Evolutionary conservation across 1,140 invertebrate species (phyloP), one percentile per base, ranked within the genome.

Genomic region (Drosophila repletoides): DNA sequence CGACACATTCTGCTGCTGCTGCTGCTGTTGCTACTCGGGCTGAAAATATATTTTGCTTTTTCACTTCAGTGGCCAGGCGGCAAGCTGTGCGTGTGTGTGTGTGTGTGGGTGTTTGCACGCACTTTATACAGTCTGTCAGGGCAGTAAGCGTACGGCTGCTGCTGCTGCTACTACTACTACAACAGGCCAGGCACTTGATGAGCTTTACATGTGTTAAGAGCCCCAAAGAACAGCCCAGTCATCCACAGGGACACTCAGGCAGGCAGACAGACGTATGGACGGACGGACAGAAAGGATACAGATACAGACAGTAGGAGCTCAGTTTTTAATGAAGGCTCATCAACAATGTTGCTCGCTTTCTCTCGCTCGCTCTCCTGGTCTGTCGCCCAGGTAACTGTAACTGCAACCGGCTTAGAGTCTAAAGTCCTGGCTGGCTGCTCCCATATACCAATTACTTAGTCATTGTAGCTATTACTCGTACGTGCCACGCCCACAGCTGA

Each of bases 321-420:
- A 31, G 77, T 70, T 83, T 77, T 84, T 83, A 83, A 84, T 83
- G 70, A 74, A 83, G 73, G 72, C 77, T 83, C 77, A 76, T 83
- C 77, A 67, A 73, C 69, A 76, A 58, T 63, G 77, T 60, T 34
- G 60, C 55, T 41, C 28, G n/a, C n/a, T n/a, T n/a, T n/a, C n/a
- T n/a, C n/a, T n/a, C n/a, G n/a, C n/a, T n/a, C n/a, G n/a, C n/a
- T n/a, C n/a, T n/a, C n/a, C n/a, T n/a, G n/a, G n/a, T 58, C 34
- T 41, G 24, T 15, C 12, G 46, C 41, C 14, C 58, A 68, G 65
- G 56, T 68, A 49, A 29, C 21, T 58, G 34, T 9, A 52, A 31
- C 36, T 63, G 48, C 56, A 60, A 19, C 55, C 15, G 19, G 45
- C 28, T 59, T 51, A 49, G 15, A 21, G 36, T 31, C 19, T 36